Evolutionary conservation across 2,888 invertebrate genomes (phyloP).

Genomic region (Eudasyphora cyanicolor): DNA sequence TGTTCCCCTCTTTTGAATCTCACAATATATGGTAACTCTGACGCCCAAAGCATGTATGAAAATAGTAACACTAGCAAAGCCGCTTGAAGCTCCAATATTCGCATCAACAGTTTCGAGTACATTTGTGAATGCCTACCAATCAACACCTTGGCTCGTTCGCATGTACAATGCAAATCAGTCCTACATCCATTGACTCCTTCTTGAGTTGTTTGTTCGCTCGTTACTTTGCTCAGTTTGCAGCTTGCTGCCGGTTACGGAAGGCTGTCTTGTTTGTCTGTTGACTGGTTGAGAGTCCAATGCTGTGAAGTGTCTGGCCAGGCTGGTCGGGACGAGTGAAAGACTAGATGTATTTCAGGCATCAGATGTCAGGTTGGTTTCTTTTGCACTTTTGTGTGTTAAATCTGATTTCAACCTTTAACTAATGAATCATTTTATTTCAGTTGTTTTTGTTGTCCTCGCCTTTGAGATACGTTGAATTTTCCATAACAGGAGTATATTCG

Average conservation of each 20-base stretch:
- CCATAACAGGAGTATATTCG: too few relatives aligned
- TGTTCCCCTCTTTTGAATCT: too few relatives aligned
- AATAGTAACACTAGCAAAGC: slow-evolving; percentile 47
- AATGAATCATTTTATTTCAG: slow-evolving; percentile 77
- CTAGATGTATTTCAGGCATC: slow-evolving; percentile 61
- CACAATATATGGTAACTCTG: neutral
- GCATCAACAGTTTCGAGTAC: slow-evolving; percentile 25
- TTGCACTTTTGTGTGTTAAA: slow-evolving; percentile 70
- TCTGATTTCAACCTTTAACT: slow-evolving; percentile 74
- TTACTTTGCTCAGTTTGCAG: too few relatives aligned
- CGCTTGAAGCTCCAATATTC: slow-evolving; percentile 29
- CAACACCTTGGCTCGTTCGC: slow-evolving; percentile 69
- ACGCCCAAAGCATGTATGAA: neutral
- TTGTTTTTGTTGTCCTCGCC: slow-evolving; percentile 51
- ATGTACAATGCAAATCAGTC: slow-evolving; percentile 77
- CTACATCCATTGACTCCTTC: slow-evolving; percentile 57
- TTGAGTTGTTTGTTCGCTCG: slow-evolving; percentile 31
- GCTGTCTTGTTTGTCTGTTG: slow-evolving; percentile 46
- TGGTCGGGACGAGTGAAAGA: slow-evolving; percentile 44
- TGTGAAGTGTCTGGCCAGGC: slow-evolving; percentile 46
- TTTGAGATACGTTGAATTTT: neutral
- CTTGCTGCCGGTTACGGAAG: slow-evolving; percentile 70
- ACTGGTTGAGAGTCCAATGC: slow-evolving; percentile 43
- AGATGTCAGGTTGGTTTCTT: slow-evolving; percentile 61
- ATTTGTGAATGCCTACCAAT: slow-evolving; percentile 60